Base-by-base conservation (phyloP, 1,140 invertebrate species). In the Heliothis subflexa region DNA sequence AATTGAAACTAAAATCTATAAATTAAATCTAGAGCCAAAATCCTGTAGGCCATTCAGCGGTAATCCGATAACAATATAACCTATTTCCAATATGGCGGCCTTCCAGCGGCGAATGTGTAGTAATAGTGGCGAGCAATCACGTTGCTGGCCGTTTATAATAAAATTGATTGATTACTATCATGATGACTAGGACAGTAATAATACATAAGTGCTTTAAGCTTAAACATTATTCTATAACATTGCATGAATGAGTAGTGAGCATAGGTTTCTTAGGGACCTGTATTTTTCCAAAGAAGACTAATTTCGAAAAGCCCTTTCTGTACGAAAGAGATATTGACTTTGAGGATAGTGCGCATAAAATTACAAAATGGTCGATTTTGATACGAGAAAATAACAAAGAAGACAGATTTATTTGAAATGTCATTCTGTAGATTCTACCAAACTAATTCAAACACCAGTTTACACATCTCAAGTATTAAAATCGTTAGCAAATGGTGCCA, bases 61-160 rank as follows among this genome's bases (percentile, higher is more conserved):
- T 57, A 57, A 57, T 57, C 55, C 55, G 55, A 59, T 59, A 59
- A 59, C 55, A 59, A 57, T 28, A 28, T 13, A 59, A 25, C 55
- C 55, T 28, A 25, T 10, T 5, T 13, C 21, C 55, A 59, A 59
- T 59, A 59, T 59, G 55, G 55, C 55, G 4, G 55, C 55, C 55
- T 21, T 59, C 55, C 55, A 59, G 25, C 21, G 14, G 11, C 21
- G 21, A 18, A 28, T 21, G 25, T 4, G 21, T 25, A 59, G 55
- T 28, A 28, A 59, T 10, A 11, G 10, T 59, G 55, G 55, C 55
- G 55, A 25, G 25, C 55, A 59, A 59, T 25, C 21, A 25, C 55
- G 55, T 59, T 59, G 12, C 55, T 21, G 14, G 21, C 55, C 21
- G 55, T 59, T 59, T 25, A 59, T 25, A 28, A 25, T 11, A 4